phyloP scores from a whole-genome alignment of 2,797 vertebrate genomes.

The Megalops cyprinoides region DNA sequence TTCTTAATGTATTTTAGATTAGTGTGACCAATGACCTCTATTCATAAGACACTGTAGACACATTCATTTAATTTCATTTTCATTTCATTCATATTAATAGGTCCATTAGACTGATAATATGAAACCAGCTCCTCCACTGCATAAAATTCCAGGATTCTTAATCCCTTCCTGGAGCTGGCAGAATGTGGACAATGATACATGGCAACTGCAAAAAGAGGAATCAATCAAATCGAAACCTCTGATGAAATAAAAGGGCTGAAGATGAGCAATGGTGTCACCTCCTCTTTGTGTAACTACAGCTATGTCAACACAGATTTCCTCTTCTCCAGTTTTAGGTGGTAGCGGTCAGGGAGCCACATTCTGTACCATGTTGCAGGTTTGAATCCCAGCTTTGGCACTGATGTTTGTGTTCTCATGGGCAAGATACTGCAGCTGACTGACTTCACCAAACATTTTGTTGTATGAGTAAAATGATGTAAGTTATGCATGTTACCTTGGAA shows the following conservation, averaged over 20 bases:
- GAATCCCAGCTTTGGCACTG: too few species aligned
- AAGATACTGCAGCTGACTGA: not conserved
- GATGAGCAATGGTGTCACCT: too few species aligned
- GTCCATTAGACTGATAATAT: not conserved
- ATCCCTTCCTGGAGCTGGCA: too few species aligned
- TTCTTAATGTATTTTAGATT: too few species aligned
- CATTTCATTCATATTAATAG: conserved; percentile 15
- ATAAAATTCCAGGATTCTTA: conserved; percentile 1
- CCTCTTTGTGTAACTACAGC: not conserved
- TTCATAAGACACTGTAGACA: too few species aligned
- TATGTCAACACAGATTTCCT: not conserved
- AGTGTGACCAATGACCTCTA: too few species aligned
- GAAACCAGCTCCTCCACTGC: not conserved
- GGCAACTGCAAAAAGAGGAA: too few species aligned
- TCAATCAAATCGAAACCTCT: too few species aligned
- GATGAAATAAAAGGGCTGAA: too few species aligned
- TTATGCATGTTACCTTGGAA: not conserved
- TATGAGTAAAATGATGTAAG: not conserved
- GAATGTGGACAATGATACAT: not conserved
- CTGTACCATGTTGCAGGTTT: not conserved
- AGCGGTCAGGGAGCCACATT: not conserved
- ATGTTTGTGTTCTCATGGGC: not conserved
- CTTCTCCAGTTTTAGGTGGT: not conserved
- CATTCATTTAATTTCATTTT: conserved; percentile 10
- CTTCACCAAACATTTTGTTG: not conserved